A percentile compares a stretch with the other conserved stretches of the same genome.
Conservation (phyloP, 2,797 vertebrate species). For the Sus cebifrons region DNA sequence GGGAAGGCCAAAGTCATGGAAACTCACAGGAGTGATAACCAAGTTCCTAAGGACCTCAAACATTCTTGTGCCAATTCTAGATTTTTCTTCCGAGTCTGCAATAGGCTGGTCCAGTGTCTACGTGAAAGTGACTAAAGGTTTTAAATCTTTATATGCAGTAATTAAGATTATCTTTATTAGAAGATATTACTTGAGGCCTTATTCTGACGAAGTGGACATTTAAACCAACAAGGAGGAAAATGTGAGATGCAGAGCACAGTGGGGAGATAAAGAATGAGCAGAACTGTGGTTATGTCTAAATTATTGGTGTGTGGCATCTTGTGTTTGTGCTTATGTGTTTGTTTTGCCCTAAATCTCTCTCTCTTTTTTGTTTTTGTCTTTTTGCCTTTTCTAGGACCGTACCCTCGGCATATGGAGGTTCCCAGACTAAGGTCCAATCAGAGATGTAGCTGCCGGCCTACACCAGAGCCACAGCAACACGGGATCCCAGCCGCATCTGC, state of each 20-base stretch:
- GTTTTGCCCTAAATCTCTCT: conserved; percentile 29
- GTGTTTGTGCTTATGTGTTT: neutral
- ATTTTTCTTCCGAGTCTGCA: conserved; percentile 50
- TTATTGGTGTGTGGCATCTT: neutral
- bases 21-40: neutral
- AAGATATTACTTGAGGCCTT: conserved; percentile 46
- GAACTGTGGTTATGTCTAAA: conserved; percentile 1
- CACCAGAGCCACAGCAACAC: no score
- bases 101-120: conserved; percentile 38
- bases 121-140: conserved; percentile 50
- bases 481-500: no score
- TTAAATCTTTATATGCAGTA: neutral
- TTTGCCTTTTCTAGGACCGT: no score
- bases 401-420: no score
- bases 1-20: conserved; percentile 32
- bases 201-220: conserved; percentile 22
- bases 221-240: neutral
- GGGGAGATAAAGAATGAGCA: conserved; percentile 1
- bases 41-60: conserved; percentile 33
- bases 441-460: no score
- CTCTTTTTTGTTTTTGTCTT: no score
- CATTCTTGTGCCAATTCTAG: neutral
- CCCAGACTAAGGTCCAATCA: no score
- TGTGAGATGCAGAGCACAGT: neutral
- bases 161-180: conserved; percentile 40